Percentiles rank a stretch among this genome's conserved stretches.
Evolutionary conservation across 92 coral and sea anemone genomes (phyloP).

Genomic region (Paramuricea clavata): DNA sequence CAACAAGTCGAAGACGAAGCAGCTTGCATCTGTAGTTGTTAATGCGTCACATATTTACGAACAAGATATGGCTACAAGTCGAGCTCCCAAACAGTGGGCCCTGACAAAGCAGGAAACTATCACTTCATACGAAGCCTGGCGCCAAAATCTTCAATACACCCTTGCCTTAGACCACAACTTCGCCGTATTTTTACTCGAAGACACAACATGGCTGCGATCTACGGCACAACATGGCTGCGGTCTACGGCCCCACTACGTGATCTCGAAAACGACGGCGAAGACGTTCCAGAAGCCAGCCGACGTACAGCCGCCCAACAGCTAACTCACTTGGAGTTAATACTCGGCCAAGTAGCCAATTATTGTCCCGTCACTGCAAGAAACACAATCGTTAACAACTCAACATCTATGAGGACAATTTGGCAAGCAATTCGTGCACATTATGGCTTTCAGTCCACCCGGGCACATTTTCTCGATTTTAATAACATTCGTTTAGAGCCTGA

Average conservation of each 20-base stretch:
- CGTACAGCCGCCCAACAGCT: conserved; percentile 45
- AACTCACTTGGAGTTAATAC: conserved; percentile 31
- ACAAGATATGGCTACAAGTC: neutral
- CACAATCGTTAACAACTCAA: conserved; percentile 56
- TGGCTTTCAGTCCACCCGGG: conserved; percentile 36
- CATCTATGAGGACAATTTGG: conserved; percentile 57
- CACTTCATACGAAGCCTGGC: conserved; percentile 62
- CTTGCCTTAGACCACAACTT: conserved; percentile 44
- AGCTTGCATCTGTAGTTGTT: neutral
- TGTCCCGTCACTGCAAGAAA: conserved; percentile 50
- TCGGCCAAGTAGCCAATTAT: conserved; percentile 62
- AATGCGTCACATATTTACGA: neutral
- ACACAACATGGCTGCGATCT: conserved; percentile 53
- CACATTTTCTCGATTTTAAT: neutral
- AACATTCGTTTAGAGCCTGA: neutral
- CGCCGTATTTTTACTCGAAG: conserved; percentile 67
- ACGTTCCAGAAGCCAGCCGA: conserved; percentile 21
- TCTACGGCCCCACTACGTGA: conserved; percentile 42
- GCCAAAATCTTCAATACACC: conserved; percentile 51
- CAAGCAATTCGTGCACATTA: conserved; percentile 54
- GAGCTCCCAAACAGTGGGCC: conserved; percentile 67
- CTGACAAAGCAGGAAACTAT: conserved; percentile 54
- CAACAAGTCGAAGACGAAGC: neutral
- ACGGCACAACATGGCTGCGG: no score
- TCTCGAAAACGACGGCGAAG: conserved; percentile 26